Evolutionary conservation across 2,113 vertebrate genomes (phyloP), one percentile per base, ranked within the genome.

Genomic region (Protomyctophum bolini): DNA sequence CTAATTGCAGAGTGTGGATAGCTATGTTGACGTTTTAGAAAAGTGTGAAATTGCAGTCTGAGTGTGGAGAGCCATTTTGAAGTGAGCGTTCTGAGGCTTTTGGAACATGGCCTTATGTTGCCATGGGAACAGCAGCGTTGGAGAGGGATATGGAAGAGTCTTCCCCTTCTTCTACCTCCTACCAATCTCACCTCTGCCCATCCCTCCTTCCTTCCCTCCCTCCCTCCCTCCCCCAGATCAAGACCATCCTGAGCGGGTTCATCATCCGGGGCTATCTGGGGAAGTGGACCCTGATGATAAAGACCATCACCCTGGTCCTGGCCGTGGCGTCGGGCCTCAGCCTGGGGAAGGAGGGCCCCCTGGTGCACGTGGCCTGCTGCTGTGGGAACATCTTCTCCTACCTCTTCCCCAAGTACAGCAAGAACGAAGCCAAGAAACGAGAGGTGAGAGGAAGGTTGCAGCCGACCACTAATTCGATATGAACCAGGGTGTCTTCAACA

Each of bases 331-430:
- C 97, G 2, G 98, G 98, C 58, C 94, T 99, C 79, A 99, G 97
- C 85, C 95, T 99, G 89, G 98, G 98, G 75, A 99, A 99, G 88
- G 98, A 99, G 84, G 98, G 98, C 0, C 97, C 98, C 7, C 87
- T 99, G 76, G 98, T 99, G 56, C 98, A 99, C 4, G 98, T 99
- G 87, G 98, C 98, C 79, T 98, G 98, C 89, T 99, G 98, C 94
- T 99, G 97, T 62, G 98, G 98, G 73, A 99, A 99, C 93, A 98
- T 99, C 90, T 98, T 99, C 93, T 98, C 97, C 73, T 99, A 99
- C 94, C 96, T 99, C 84, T 99, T 99, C 89, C 97, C 98, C 60
- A 99, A 99, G 88, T 99, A 99, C 90, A 99, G 96, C 94, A 99
- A 97, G 92, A 99, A 99, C 68, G 98, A 99, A 92, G 98, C 98